A percentile compares a stretch with the other conserved stretches of the same genome.
These are phyloP conservation scores for Microcebus jonahi DNA, from an alignment of 2,113 vertebrate genomes.

Conservation along the genomic window DNA sequence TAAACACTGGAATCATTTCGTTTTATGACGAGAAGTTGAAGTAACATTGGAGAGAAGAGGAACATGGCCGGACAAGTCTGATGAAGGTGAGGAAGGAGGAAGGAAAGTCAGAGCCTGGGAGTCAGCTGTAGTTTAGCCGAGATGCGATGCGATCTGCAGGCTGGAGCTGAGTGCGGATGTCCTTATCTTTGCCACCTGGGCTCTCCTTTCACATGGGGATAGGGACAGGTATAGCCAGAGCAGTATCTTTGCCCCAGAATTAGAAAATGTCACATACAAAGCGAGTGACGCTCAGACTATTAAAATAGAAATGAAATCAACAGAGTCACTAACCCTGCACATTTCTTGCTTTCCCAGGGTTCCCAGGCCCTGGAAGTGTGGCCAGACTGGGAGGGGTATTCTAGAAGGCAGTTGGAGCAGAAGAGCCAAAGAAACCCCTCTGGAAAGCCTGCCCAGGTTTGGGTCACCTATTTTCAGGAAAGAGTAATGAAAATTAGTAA, in stretches of 20 bases:
- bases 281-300: not conserved
- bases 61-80: not conserved
- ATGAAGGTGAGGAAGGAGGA: not conserved
- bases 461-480: not conserved
- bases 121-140: too few species aligned
- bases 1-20: conserved; percentile 79
- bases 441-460: not conserved
- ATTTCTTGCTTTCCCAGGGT: not conserved
- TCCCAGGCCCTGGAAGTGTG: not conserved
- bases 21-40: conserved; percentile 80
- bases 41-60: conserved; percentile 47
- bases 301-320: not conserved
- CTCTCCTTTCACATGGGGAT: rapidly evolving
- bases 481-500: not conserved
- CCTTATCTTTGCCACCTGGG: not conserved
- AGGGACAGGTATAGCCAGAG: not conserved
- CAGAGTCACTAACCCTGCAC: rapidly evolving
- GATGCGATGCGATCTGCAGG: not conserved
- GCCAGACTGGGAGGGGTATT: not conserved
- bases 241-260: not conserved
- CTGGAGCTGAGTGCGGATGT: rapidly evolving
- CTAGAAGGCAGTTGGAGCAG: not conserved
- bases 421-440: not conserved
- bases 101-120: not conserved
- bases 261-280: rapidly evolving